Conservation (phyloP, 1,140 invertebrate genomes). For the Lasioglossum albipes region DNA sequence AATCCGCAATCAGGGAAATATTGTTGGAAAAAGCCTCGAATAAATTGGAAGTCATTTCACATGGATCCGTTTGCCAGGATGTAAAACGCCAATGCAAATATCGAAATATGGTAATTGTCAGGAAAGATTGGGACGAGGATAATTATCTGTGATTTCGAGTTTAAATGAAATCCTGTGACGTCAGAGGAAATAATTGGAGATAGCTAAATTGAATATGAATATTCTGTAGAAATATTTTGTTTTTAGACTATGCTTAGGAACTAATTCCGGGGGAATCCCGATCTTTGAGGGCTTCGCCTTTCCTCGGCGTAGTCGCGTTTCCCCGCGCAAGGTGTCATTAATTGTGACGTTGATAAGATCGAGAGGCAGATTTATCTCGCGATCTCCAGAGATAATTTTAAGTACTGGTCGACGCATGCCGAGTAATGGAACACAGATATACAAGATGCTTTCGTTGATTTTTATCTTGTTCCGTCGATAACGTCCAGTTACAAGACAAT, state of each 20-base stretch:
- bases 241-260: no score
- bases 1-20: no score
- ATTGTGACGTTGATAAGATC: background rate
- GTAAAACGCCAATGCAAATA: background rate
- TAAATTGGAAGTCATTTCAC: background rate
- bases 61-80: background rate
- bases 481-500: background rate
- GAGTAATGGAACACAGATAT: background rate
- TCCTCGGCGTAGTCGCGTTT: background rate
- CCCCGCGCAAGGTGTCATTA: background rate
- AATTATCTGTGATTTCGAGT: no score
- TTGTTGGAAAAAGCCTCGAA: no score
- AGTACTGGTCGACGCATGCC: background rate
- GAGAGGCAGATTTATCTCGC: background rate
- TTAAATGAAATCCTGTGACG: no score
- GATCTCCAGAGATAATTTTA: background rate
- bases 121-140: no score
- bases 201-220: no score
- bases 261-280: no score
- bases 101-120: no score
- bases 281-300: no score
- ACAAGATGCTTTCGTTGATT: background rate
- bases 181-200: no score
- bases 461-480: background rate
- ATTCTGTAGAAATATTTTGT: background rate